Evolutionary conservation across 2,113 vertebrate species (phyloP).

Genomic region (Procavia capensis): DNA sequence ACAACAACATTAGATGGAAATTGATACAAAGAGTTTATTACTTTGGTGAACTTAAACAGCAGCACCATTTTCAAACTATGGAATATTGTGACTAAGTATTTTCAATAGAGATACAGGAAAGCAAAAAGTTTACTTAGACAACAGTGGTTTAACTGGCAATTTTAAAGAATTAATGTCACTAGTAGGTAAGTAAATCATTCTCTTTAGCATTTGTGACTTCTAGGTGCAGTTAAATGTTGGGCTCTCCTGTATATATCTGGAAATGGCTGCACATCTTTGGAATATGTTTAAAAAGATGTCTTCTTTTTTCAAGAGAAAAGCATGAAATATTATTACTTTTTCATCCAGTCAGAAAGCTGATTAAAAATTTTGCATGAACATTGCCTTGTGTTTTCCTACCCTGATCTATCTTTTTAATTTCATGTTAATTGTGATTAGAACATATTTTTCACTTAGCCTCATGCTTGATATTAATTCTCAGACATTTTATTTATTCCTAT

Average conservation of each 20-base stretch:
- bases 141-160: background rate
- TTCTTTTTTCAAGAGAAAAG: conserved; percentile 28
- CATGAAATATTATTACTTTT: background rate
- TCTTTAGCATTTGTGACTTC: conserved; percentile 14
- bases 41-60: conserved; percentile 56
- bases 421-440: background rate
- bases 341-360: background rate
- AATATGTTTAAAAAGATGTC: background rate
- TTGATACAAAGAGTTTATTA: background rate
- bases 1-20: conserved; percentile 59
- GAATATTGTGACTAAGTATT: background rate
- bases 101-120: background rate
- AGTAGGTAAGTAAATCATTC: background rate
- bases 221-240: background rate
- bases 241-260: background rate
- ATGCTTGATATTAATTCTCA: background rate
- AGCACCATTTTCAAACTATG: conserved; percentile 33
- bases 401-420: background rate
- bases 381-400: background rate
- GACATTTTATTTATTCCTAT: background rate
- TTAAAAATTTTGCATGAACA: background rate
- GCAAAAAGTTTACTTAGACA: conserved; percentile 8
- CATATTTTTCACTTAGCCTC: background rate
- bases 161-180: conserved; percentile 31
- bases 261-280: background rate